Conservation (phyloP, 2,113 vertebrate genomes). For the Cololabis saira region DNA sequence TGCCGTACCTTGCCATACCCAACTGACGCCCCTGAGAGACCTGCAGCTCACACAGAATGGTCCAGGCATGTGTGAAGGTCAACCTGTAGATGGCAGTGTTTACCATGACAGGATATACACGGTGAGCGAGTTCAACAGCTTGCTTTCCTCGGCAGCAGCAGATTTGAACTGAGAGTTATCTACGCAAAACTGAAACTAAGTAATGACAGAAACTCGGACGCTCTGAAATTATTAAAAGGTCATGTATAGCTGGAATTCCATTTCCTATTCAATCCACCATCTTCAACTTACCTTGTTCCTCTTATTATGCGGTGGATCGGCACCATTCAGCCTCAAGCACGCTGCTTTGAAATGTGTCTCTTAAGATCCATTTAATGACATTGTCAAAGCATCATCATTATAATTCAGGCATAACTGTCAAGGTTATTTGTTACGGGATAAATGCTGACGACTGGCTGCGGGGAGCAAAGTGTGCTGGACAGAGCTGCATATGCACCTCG, state of each 20-base stretch:
- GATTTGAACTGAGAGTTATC: slow-evolving; percentile 62
- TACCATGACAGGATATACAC: slow-evolving; percentile 82
- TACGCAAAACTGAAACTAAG: slow-evolving; percentile 67
- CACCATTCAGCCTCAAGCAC: slow-evolving; percentile 2
- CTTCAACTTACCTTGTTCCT: slow-evolving; percentile 38
- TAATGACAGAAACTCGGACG: slow-evolving; percentile 54
- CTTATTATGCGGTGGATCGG: slow-evolving; percentile 5
- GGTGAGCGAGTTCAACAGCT: slow-evolving; percentile 44
- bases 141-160: slow-evolving; percentile 35
- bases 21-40: too few relatives aligned
- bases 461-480: slow-evolving; percentile 52
- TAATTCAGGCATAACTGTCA: slow-evolving; percentile 65
- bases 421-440: slow-evolving; percentile 69
- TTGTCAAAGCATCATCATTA: slow-evolving; percentile 13
- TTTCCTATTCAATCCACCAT: slow-evolving; percentile 32
- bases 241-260: slow-evolving; percentile 13
- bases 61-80: slow-evolving; percentile 61
- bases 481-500: slow-evolving; percentile 35
- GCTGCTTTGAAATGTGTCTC: slow-evolving; percentile 48
- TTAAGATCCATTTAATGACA: slow-evolving; percentile 43
- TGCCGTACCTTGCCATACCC: too few relatives aligned
- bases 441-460: slow-evolving; percentile 59
- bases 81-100: slow-evolving; percentile 95
- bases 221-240: slow-evolving; percentile 37
- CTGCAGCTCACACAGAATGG: slow-evolving; percentile 4